Base-by-base conservation (phyloP, 2,797 vertebrate genomes). In the Basileuterus tristriatus region DNA sequence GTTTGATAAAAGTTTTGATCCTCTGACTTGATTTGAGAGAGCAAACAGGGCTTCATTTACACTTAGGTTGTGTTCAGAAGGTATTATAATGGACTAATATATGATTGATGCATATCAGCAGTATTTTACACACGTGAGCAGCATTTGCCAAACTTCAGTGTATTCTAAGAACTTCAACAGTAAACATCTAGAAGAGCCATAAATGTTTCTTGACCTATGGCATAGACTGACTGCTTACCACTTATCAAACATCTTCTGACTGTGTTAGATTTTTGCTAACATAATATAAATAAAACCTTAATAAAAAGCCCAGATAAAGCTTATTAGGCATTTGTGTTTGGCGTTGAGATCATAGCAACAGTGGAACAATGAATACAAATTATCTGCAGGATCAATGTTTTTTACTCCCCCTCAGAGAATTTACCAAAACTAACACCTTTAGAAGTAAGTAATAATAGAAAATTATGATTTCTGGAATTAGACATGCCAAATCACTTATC, bases 391-490 rank as follows among this genome's bases (percentile, higher is more conserved):
- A 72, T 15, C 39, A 86, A 71, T 3, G 4, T 69, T 86, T 88
- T 82, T 32, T 87, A 84, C 24, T 67, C 22, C 56, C 19, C 23
- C 72, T 65, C 49, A 64, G 56, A 83, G 37, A 83, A 93, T 89
- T 50, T 77, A 64, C 65, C 47, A 86, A 90, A 94, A 78, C 23
- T 36, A 93, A 56, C 56, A 70, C 26, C 24, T 74, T 81, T 52
- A 87, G 56, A 60, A 89, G 59, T 83, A 85, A 44, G 50, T 30
- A 87, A 77, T 37, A 64, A 76, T 36, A 95, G 50, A 34, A 92
- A 96, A 90, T 30, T 14, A 87, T 50, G 62, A n/a, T 78, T 89
- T 49, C 52, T 92, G 29, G 21, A 92, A 92, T 83, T 70, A 82
- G 62, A 87, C 46, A 63, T 81, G 67, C 41, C 47, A 68, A 87